These are phyloP conservation scores for Rhineura floridana DNA, from an alignment of 2,113 vertebrate species.

Conservation along the genomic window DNA sequence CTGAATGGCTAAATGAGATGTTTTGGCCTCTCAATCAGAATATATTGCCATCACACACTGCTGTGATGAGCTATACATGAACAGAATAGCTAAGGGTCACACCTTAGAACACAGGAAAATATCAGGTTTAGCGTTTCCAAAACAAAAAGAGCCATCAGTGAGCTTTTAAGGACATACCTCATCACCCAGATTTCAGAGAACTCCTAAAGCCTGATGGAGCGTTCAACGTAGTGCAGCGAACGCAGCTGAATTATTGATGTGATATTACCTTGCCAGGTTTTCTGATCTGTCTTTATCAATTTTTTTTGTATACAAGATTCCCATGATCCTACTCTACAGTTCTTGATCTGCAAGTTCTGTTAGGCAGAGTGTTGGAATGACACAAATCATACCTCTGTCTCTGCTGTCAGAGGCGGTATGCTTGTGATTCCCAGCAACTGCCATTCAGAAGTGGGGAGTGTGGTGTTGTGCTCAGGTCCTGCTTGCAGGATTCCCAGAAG, in stretches of 20 bases:
- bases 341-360: not conserved
- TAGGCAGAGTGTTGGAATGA: too few species aligned
- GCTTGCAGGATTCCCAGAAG: too few species aligned
- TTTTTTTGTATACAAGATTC: not conserved
- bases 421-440: too few species aligned
- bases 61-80: not conserved
- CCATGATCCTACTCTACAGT: not conserved
- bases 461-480: too few species aligned
- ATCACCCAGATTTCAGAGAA: not conserved
- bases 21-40: not conserved
- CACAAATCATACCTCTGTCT: too few species aligned
- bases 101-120: not conserved
- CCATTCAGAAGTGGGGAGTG: too few species aligned
- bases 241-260: not conserved
- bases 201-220: not conserved
- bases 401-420: too few species aligned
- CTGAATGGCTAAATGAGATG: too few species aligned
- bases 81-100: not conserved
- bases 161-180: not conserved
- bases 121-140: not conserved
- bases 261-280: not conserved
- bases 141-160: not conserved
- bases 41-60: not conserved
- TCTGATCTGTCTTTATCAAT: not conserved
- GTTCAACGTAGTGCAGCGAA: not conserved